Conservation (phyloP, 2,797 vertebrate genomes). For the Otolemur crassicaudatus region DNA sequence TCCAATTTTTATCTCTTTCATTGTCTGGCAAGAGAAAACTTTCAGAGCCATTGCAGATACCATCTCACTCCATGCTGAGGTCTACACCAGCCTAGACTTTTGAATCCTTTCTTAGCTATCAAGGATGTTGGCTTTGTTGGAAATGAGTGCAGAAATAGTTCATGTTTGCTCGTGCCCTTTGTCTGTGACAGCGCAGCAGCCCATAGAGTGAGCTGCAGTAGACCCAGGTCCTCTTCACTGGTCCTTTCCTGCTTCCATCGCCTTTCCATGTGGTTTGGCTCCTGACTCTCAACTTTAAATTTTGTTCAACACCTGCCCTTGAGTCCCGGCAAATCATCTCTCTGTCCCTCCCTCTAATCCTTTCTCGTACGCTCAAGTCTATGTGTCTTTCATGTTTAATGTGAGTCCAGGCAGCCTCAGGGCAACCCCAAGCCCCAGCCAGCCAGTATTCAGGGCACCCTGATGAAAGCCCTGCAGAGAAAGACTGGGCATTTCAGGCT, state of each 20-base stretch:
- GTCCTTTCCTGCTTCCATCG: neutral
- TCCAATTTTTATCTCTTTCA: neutral
- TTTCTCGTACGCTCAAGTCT: neutral
- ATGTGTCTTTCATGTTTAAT: neutral
- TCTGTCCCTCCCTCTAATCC: neutral
- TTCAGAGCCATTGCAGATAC: neutral
- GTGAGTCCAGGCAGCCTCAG: neutral
- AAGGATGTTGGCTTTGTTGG: neutral
- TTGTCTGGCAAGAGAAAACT: neutral
- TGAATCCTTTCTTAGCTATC: neutral
- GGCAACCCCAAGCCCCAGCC: neutral
- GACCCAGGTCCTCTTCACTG: neutral
- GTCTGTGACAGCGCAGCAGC: too few species aligned
- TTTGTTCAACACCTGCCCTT: neutral
- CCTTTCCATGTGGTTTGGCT: neutral
- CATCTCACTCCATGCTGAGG: accelerated
- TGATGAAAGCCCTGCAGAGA: neutral
- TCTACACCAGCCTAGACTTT: neutral
- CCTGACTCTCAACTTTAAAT: neutral
- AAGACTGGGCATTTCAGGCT: neutral
- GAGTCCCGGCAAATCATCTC: neutral
- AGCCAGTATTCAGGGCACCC: too few species aligned
- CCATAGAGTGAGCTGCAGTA: accelerated
- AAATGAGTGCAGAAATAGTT: neutral
- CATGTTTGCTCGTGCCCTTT: neutral